These are phyloP conservation scores for Fukomys damarensis DNA, from an alignment of 2,113 vertebrate genomes.

Conservation along the genomic window DNA sequence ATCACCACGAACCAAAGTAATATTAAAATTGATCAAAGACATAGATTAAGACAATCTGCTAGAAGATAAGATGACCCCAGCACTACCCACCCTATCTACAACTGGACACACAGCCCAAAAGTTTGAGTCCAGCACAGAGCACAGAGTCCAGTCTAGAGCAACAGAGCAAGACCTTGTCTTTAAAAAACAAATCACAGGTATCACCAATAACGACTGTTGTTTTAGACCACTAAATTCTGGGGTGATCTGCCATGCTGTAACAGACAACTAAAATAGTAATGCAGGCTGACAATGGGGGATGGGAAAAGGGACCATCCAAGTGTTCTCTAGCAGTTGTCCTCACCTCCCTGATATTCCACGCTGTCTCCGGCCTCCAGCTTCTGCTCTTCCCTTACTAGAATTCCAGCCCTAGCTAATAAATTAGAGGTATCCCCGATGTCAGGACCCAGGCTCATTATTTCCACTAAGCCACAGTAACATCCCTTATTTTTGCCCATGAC, in stretches of 20 bases:
- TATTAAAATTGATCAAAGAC: too few species aligned
- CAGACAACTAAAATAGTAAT: background rate
- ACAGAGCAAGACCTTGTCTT: too few species aligned
- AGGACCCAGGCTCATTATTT: background rate
- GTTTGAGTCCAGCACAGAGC: too few species aligned
- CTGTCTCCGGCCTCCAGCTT: background rate
- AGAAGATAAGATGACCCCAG: background rate
- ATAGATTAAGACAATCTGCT: too few species aligned
- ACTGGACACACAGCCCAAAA: background rate
- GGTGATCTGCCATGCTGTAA: background rate
- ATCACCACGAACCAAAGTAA: too few species aligned
- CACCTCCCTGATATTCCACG: accelerated
- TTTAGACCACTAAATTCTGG: background rate
- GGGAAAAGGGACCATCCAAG: too few species aligned
- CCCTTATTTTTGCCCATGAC: too few species aligned
- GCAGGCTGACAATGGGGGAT: too few species aligned
- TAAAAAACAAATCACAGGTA: background rate
- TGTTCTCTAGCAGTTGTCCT: background rate
- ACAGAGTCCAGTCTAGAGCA: too few species aligned
- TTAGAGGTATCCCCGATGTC: too few species aligned
- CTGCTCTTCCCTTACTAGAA: background rate
- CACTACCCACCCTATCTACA: background rate
- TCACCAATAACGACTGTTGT: background rate
- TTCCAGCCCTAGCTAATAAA: too few species aligned
- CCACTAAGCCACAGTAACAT: background rate